Conservation (phyloP, 2,797 vertebrate genomes). For the Chromis chromis region DNA sequence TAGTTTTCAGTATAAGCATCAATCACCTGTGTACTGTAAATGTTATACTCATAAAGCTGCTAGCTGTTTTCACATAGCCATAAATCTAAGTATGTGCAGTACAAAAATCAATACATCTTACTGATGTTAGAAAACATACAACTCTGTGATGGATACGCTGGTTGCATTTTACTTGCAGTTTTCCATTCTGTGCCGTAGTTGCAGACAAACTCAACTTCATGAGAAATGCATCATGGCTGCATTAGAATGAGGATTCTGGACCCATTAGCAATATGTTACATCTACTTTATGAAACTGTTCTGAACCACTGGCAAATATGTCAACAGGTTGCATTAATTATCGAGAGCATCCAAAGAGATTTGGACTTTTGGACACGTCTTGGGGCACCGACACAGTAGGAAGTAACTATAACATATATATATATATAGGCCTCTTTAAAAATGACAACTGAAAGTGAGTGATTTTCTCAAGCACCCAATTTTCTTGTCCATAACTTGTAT, state of each 20-base stretch:
- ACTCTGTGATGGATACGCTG: conserved; percentile 58
- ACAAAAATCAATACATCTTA: conserved; percentile 71
- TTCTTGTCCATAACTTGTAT: background rate
- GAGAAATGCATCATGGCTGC: conserved; percentile 43
- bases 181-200: conserved; percentile 47
- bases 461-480: conserved; percentile 3
- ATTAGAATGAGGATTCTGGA: conserved; percentile 40
- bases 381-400: conserved; percentile 11
- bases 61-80: conserved; percentile 68
- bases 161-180: conserved; percentile 54
- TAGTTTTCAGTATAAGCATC: conserved; percentile 71
- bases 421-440: background rate
- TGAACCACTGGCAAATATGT: conserved; percentile 35
- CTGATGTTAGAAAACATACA: conserved; percentile 75
- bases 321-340: conserved; percentile 25
- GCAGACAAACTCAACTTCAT: conserved; percentile 53
- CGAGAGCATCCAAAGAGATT: background rate
- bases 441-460: background rate
- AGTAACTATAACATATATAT: background rate
- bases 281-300: conserved; percentile 30
- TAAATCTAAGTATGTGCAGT: conserved; percentile 63
- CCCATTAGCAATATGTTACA: conserved; percentile 46
- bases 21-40: conserved; percentile 78
- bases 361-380: background rate
- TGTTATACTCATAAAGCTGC: conserved; percentile 70